Conservation (phyloP, 2,797 vertebrate species). For the Silurus aristotelis region DNA sequence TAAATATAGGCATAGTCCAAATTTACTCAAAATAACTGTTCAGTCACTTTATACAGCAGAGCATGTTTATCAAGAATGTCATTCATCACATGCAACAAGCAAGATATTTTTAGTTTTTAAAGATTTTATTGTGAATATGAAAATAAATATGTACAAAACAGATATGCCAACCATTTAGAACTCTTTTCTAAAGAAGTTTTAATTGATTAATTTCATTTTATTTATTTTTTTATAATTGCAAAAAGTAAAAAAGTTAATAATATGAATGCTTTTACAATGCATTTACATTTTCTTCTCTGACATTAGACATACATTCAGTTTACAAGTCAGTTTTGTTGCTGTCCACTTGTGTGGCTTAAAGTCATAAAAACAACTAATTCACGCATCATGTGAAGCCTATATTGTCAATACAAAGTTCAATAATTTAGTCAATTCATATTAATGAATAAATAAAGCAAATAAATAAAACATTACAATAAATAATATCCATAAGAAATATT, state of each 20-base stretch:
- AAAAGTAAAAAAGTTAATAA: not conserved
- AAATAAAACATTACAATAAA: constrained; percentile 55
- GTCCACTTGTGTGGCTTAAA: constrained; percentile 46
- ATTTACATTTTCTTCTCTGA: constrained; percentile 48
- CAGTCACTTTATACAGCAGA: not conserved
- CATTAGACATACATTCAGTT: constrained; percentile 6
- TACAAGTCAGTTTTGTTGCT: constrained; percentile 30
- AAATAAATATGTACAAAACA: constrained; percentile 39
- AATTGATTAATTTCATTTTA: not conserved
- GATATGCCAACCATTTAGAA: not conserved
- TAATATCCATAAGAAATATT: constrained; percentile 41
- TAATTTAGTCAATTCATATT: constrained; percentile 26
- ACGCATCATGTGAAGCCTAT: constrained; percentile 36
- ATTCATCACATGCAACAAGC: not conserved
- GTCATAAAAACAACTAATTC: constrained; percentile 21
- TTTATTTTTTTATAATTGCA: no score
- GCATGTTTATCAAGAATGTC: not conserved
- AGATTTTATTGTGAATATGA: constrained; percentile 40
- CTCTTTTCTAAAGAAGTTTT: not conserved
- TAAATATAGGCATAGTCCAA: not conserved
- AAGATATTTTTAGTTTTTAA: not conserved
- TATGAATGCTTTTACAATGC: constrained; percentile 63
- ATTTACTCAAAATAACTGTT: not conserved
- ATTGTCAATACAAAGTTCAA: constrained; percentile 17
- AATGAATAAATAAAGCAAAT: constrained; percentile 56